Evolutionary conservation across 2,113 vertebrate genomes (phyloP).

Genomic region (Pachypanchax playfairii): DNA sequence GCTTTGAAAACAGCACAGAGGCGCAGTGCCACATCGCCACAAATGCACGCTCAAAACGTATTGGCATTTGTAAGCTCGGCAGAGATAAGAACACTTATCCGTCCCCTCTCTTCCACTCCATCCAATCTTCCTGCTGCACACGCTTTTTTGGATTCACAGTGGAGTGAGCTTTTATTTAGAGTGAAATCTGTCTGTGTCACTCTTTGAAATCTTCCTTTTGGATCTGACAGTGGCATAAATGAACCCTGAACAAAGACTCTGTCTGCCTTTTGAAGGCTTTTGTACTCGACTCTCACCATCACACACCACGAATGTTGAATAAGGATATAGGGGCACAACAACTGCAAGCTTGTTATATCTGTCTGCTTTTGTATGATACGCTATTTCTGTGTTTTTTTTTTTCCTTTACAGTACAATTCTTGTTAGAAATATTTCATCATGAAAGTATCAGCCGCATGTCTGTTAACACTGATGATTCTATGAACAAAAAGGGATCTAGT

Average conservation of each 20-base stretch:
- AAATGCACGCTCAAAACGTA: constrained; percentile 24
- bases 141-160: constrained; percentile 39
- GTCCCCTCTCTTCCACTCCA: constrained; percentile 32
- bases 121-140: constrained; percentile 52
- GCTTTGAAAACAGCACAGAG: constrained; percentile 51
- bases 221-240: constrained; percentile 42
- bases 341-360: constrained; percentile 9
- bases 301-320: constrained; percentile 21
- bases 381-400: not conserved
- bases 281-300: constrained; percentile 13
- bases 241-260: constrained; percentile 46
- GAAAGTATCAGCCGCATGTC: constrained; percentile 37
- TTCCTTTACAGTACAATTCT: constrained; percentile 7
- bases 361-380: not conserved
- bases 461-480: constrained; percentile 28
- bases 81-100: constrained; percentile 47
- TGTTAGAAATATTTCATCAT: constrained; percentile 6
- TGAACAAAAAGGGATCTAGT: constrained; percentile 56
- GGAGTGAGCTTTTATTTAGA: constrained; percentile 46
- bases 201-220: constrained; percentile 48
- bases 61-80: constrained; percentile 35
- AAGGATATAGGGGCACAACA: constrained; percentile 14
- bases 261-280: constrained; percentile 31
- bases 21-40: constrained; percentile 21
- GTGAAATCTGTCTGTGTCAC: constrained; percentile 49